These are phyloP conservation scores for Aphodius sticticus DNA, from an alignment of 2,888 invertebrate genomes.

Conservation along the genomic window DNA sequence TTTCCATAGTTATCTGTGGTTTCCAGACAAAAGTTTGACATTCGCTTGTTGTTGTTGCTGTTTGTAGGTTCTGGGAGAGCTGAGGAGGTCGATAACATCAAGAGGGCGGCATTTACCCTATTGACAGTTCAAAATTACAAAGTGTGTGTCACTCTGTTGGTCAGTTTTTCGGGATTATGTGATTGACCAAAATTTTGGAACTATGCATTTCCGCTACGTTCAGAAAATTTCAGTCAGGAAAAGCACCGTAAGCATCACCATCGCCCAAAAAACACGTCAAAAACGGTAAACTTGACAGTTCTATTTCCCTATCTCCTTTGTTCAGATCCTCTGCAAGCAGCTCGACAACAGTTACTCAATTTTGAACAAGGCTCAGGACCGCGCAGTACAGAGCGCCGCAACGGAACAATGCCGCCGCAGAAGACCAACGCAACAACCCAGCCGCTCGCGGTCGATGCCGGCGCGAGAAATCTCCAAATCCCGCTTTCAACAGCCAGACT, in stretches of 20 bases:
- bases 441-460: not conserved
- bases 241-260: not conserved
- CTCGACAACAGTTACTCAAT: not conserved
- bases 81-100: not conserved
- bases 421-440: not conserved
- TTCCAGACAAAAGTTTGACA: not conserved
- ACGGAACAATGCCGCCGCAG: not conserved
- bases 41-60: not conserved
- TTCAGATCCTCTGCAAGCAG: not conserved
- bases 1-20: not conserved
- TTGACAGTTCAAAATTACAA: conserved; percentile 21
- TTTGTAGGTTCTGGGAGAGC: not conserved
- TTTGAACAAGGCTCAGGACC: not conserved
- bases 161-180: conserved; percentile 17
- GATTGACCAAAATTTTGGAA: conserved; percentile 8
- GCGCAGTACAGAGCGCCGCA: not conserved
- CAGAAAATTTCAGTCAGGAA: conserved; percentile 13
- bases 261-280: not conserved
- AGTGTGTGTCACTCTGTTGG: conserved; percentile 24
- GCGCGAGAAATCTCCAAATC: not conserved
- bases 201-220: conserved; percentile 20
- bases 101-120: not conserved
- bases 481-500: not conserved
- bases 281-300: not conserved
- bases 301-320: not conserved